Evolutionary conservation across 1,140 invertebrate species (phyloP).

Genomic region (Penaeus vannamei): DNA sequence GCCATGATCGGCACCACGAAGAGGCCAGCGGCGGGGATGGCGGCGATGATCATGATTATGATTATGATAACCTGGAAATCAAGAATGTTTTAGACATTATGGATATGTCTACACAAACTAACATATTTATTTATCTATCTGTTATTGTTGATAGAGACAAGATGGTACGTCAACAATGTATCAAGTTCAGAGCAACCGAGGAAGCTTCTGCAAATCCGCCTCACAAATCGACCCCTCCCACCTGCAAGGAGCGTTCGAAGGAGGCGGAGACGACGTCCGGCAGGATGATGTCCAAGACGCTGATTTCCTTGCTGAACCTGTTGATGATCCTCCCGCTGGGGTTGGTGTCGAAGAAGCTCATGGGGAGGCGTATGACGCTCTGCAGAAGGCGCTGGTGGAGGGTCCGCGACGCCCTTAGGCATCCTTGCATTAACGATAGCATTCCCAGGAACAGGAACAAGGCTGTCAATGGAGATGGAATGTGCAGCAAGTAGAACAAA

Average conservation of each 20-base stretch:
- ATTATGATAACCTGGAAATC: constrained; percentile 72
- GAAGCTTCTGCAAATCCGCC: too few species aligned
- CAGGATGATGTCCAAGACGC: constrained; percentile 82
- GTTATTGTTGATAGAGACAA: too few species aligned
- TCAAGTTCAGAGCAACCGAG: too few species aligned
- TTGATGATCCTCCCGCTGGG: constrained; percentile 88
- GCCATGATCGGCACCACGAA: constrained; percentile 75
- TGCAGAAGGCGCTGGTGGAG: constrained; percentile 80
- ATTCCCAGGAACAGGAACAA: constrained; percentile 71
- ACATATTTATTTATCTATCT: too few species aligned
- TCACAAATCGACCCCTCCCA: constrained; percentile 57
- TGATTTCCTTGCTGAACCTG: constrained; percentile 88
- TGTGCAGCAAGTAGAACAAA: constrained; percentile 77
- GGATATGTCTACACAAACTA: too few species aligned
- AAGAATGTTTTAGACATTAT: not conserved
- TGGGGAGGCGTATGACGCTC: constrained; percentile 79
- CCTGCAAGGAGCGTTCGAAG: constrained; percentile 72
- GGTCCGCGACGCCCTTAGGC: constrained; percentile 78
- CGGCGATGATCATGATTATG: constrained; percentile 74
- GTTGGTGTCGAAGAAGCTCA: constrained; percentile 89
- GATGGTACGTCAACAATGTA: too few species aligned
- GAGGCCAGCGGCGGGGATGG: constrained; percentile 75
- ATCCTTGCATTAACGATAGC: constrained; percentile 73
- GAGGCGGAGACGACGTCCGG: constrained; percentile 78
- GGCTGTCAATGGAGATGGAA: constrained; percentile 73